phyloP scores from a whole-genome alignment of 2,113 vertebrate genomes.

The Paramormyrops kingsleyae region DNA sequence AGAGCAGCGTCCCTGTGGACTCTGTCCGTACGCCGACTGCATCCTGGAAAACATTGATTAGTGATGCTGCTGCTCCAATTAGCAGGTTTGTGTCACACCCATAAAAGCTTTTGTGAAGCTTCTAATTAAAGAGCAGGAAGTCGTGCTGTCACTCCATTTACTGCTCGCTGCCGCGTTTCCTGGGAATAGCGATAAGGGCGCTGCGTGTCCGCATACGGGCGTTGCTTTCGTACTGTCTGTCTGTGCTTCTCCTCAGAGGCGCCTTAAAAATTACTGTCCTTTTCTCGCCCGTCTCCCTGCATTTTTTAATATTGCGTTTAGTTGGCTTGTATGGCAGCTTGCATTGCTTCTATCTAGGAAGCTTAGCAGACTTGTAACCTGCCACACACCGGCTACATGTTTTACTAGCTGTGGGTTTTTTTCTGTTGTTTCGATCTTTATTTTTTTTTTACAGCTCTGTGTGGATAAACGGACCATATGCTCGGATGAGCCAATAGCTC shows the following conservation, averaged over 20 bases:
- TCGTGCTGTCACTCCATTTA: conserved; percentile 8
- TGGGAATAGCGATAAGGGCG: conserved; percentile 13
- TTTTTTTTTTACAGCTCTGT: neutral
- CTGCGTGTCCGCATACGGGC: neutral
- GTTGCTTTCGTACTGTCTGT: neutral
- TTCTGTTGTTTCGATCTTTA: neutral
- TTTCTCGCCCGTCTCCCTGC: neutral
- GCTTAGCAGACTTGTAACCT: neutral
- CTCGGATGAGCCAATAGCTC: neutral
- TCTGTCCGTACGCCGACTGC: neutral
- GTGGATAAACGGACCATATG: neutral
- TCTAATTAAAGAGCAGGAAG: conserved; percentile 24
- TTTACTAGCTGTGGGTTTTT: neutral
- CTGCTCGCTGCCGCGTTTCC: neutral
- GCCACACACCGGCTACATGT: neutral
- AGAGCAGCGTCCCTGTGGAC: neutral
- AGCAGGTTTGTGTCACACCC: conserved; percentile 20
- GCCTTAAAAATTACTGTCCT: neutral
- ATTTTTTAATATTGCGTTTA: neutral
- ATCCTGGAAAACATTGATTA: conserved; percentile 23
- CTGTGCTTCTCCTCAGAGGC: neutral
- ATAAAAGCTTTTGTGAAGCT: conserved; percentile 18
- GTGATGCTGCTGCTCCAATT: conserved; percentile 18
- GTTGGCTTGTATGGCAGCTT: neutral
- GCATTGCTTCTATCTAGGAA: neutral